Conservation (phyloP, 2,113 vertebrate species). For the Sphaerodactylus townsendi region DNA sequence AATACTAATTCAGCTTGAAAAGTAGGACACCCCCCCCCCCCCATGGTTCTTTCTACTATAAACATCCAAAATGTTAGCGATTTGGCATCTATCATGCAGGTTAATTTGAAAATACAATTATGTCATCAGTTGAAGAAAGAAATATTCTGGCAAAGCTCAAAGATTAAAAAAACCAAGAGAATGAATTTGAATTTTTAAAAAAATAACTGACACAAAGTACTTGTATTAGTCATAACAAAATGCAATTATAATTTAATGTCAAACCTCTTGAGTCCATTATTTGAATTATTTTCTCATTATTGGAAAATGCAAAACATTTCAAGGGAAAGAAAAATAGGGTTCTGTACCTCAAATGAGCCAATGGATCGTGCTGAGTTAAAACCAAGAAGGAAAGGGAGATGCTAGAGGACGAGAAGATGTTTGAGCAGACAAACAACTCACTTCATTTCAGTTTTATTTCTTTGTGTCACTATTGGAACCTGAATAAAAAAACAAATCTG, state of each 20-base stretch:
- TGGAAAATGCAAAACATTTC: not conserved
- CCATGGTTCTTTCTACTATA: too few relatives aligned
- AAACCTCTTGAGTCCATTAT: not conserved
- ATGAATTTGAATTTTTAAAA: not conserved
- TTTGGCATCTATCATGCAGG: too few relatives aligned
- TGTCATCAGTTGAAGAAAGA: too few relatives aligned
- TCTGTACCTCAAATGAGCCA: not conserved
- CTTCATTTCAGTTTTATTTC: not conserved
- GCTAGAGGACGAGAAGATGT: not conserved
- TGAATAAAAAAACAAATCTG: not conserved
- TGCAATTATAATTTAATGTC: not conserved
- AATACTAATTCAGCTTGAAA: too few relatives aligned
- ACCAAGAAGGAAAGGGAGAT: not conserved
- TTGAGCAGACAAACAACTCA: not conserved
- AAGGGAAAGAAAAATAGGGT: not conserved
- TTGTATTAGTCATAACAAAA: not conserved
- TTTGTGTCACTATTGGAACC: not conserved
- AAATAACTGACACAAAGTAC: not conserved
- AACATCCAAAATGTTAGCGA: too few relatives aligned
- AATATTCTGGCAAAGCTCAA: too few relatives aligned
- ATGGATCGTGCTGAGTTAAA: not conserved
- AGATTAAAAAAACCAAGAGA: too few relatives aligned
- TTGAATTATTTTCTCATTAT: not conserved
- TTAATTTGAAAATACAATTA: too few relatives aligned
- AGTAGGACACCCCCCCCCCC: too few relatives aligned